Percentiles rank a stretch among this genome's conserved stretches.
These are phyloP conservation scores for Lipotes vexillifer DNA, from an alignment of 2,113 vertebrate genomes.

Conservation along the genomic window DNA sequence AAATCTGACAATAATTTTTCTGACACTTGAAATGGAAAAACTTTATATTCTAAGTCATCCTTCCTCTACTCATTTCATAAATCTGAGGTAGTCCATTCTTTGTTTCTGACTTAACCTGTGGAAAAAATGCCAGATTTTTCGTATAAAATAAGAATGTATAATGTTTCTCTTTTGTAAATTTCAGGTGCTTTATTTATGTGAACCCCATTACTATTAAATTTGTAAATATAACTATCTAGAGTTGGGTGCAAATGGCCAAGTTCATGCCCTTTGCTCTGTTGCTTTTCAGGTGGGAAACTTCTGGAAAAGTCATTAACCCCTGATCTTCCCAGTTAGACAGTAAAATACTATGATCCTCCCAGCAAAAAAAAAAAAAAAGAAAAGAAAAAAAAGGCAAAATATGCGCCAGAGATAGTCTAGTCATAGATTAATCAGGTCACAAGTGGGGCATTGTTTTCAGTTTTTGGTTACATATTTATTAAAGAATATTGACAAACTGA, in stretches of 20 bases:
- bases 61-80: not conserved
- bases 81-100: not conserved
- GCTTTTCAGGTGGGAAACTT: not conserved
- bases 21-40: not conserved
- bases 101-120: not conserved
- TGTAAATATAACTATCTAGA: not conserved
- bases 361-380: not conserved
- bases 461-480: not conserved
- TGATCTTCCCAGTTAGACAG: not conserved
- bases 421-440: not conserved
- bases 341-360: not conserved
- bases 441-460: not conserved
- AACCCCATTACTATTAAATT: not conserved
- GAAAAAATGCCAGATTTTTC: not conserved
- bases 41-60: not conserved
- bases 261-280: not conserved
- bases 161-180: not conserved
- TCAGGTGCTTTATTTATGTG: not conserved
- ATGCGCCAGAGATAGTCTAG: not conserved
- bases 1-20: slow-evolving; percentile 12
- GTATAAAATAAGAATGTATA: not conserved
- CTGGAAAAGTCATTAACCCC: not conserved
- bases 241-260: not conserved
- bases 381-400: not conserved
- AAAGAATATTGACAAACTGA: not conserved